Conservation (phyloP, 2,888 invertebrate species). For the Ophraella communa region DNA sequence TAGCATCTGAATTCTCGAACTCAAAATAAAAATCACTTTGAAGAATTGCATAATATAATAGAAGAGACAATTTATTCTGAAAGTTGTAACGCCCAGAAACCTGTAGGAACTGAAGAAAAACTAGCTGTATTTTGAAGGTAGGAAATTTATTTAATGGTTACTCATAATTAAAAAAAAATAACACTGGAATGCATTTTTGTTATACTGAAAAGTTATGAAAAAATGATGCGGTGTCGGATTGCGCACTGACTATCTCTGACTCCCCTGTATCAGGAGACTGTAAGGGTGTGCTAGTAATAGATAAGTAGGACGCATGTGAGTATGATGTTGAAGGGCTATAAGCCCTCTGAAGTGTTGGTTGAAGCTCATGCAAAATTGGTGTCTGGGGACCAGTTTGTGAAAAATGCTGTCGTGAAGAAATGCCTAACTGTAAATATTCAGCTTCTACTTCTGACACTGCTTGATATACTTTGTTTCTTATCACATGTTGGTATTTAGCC, state of each 20-base stretch:
- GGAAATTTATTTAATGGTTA: slow-evolving; percentile 1
- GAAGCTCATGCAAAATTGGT: neutral
- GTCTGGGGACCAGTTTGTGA: slow-evolving; percentile 3
- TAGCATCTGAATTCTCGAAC: no score
- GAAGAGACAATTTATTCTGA: no score
- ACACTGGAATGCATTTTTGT: no score
- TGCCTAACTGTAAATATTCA: neutral
- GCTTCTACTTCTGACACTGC: slow-evolving; percentile 2
- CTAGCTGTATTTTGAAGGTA: slow-evolving; percentile 28
- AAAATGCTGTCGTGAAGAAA: slow-evolving; percentile 2
- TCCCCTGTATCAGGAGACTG: slow-evolving; percentile 2
- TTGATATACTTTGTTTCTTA: neutral
- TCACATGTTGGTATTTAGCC: slow-evolving; percentile 4
- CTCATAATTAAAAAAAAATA: slow-evolving; percentile 5
- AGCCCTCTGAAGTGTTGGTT: neutral
- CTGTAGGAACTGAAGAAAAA: slow-evolving; percentile 23
- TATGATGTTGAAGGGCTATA: slow-evolving; percentile 7
- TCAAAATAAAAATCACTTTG: no score
- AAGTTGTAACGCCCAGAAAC: slow-evolving; percentile 23
- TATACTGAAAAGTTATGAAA: slow-evolving; percentile 5
- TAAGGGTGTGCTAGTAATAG: slow-evolving; percentile 7
- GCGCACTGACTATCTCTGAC: slow-evolving; percentile 3
- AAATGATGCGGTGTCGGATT: no score
- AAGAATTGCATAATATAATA: no score
- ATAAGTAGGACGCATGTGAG: slow-evolving; percentile 3